Conservation (phyloP, 35 echinoderm and acorn worm species). For the Chiridota heheva region DNA sequence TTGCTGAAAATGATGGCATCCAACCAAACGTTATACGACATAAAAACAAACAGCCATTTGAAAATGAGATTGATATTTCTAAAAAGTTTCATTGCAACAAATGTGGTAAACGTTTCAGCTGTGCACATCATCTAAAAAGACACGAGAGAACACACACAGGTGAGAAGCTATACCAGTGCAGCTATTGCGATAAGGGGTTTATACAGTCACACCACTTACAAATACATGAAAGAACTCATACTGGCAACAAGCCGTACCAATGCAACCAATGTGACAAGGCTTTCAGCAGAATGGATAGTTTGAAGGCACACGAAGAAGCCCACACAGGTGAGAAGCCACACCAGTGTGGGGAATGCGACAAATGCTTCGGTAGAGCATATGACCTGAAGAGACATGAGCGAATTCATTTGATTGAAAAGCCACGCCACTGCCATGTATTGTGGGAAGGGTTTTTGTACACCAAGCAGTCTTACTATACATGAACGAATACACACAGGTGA, state of each 20-base stretch:
- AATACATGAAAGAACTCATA: slow-evolving; percentile 51
- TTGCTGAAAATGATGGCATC: too few species aligned
- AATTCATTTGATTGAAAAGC: slow-evolving; percentile 23
- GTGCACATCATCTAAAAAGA: too few species aligned
- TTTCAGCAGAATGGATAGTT: slow-evolving; percentile 34
- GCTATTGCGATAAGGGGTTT: slow-evolving; percentile 50
- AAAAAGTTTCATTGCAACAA: too few species aligned
- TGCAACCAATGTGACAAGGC: slow-evolving; percentile 50
- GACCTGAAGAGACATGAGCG: slow-evolving; percentile 12
- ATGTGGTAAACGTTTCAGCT: too few species aligned
- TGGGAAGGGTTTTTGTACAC: too few species aligned
- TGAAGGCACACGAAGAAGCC: slow-evolving; percentile 37
- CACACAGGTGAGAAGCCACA: slow-evolving; percentile 59
- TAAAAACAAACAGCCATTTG: too few species aligned
- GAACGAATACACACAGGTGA: slow-evolving; percentile 16
- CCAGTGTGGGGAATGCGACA: slow-evolving; percentile 41
- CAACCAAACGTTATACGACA: too few species aligned
- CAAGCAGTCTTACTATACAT: background rate
- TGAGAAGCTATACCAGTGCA: slow-evolving; percentile 27
- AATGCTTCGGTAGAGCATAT: slow-evolving; percentile 26
- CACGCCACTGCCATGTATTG: too few species aligned
- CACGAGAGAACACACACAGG: slow-evolving; percentile 44
- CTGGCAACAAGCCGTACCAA: slow-evolving; percentile 47
- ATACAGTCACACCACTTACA: background rate
- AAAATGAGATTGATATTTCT: too few species aligned